Conservation (phyloP, 1,140 invertebrate species). For the Brachionus sp. region DNA sequence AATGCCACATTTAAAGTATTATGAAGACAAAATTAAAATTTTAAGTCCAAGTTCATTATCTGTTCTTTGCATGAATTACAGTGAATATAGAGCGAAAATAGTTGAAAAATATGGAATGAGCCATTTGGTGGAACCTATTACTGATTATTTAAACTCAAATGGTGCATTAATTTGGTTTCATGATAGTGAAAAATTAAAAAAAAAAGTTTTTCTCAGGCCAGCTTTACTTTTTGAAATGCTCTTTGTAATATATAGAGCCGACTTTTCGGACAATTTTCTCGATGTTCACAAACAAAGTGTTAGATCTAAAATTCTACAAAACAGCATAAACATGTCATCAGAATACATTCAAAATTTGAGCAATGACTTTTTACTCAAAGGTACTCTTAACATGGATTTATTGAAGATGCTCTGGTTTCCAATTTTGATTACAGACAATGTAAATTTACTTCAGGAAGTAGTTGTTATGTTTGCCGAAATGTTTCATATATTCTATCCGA, state of each 20-base stretch:
- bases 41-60: neutral
- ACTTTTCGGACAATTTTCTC: slow-evolving; percentile 9
- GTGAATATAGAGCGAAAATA: neutral
- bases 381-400: neutral
- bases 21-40: slow-evolving; percentile 28
- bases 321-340: neutral
- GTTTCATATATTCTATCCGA: slow-evolving; percentile 7
- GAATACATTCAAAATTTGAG: neutral
- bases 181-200: neutral
- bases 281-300: slow-evolving; percentile 26
- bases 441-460: neutral
- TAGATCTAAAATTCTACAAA: slow-evolving; percentile 18
- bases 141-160: neutral
- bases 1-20: neutral
- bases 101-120: slow-evolving; percentile 37
- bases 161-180: slow-evolving; percentile 4
- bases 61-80: neutral
- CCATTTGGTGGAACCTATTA: slow-evolving; percentile 35
- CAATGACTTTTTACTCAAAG: slow-evolving; percentile 24
- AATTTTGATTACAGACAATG: slow-evolving; percentile 7
- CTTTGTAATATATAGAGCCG: neutral
- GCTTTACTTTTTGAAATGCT: slow-evolving; percentile 11
- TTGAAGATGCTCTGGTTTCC: slow-evolving; percentile 32
- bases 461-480: neutral
- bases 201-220: slow-evolving; percentile 34